A percentile compares a stretch with the other conserved stretches of the same genome.
Evolutionary conservation across 1,140 invertebrate species (phyloP).

Genomic region (Polypedilum pembai): DNA sequence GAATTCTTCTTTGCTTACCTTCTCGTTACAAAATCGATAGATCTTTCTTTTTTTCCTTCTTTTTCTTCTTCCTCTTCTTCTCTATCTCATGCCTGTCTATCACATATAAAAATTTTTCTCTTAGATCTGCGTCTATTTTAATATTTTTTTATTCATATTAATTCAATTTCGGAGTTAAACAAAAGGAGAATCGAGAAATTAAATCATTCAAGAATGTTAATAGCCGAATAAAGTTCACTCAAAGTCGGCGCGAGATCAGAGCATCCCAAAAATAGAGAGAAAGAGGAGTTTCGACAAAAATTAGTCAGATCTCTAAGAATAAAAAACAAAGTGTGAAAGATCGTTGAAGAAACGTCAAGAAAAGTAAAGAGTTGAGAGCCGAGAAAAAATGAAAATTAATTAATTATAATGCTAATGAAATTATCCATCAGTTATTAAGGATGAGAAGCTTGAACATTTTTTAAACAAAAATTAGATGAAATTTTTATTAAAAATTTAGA

Average conservation of each 20-base stretch:
- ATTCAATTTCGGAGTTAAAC: background rate
- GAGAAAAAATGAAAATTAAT: background rate
- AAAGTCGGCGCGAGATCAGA: background rate
- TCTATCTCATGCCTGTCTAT: slow-evolving; percentile 5
- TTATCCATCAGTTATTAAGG: background rate
- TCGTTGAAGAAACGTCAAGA: background rate
- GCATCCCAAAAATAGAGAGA: background rate
- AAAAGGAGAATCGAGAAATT: slow-evolving; percentile 12
- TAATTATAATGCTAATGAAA: slow-evolving; percentile 19
- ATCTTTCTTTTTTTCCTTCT: slow-evolving; percentile 3
- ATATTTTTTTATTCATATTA: background rate
- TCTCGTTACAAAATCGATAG: slow-evolving; percentile 4
- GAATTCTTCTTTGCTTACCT: no score
- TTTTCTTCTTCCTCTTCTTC: background rate
- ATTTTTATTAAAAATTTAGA: no score
- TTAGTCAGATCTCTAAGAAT: background rate
- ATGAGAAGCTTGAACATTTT: no score
- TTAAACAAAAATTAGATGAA: no score
- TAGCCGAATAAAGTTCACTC: slow-evolving; percentile 5
- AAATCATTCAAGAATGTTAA: slow-evolving; percentile 13
- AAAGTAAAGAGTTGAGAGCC: background rate
- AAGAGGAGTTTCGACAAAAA: background rate
- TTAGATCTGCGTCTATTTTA: background rate
- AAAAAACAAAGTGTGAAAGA: background rate
- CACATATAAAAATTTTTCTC: background rate